Conservation (phyloP, 2,888 invertebrate genomes). For the Stenchaetothrips biformis region DNA sequence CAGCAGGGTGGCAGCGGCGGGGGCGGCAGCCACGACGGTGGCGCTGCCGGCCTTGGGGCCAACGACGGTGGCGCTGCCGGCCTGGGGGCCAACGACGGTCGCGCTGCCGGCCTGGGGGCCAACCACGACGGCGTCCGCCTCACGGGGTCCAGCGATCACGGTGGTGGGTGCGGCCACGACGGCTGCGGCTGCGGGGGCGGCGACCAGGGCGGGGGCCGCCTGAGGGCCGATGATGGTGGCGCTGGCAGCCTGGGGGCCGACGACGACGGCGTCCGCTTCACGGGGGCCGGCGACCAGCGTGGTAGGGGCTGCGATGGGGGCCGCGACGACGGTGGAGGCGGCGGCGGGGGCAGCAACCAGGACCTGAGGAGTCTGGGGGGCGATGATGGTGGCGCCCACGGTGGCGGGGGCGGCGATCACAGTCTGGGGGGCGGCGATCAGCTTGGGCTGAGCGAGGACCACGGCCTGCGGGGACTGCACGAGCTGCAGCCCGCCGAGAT, state of each 20-base stretch:
- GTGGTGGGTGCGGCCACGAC: not conserved
- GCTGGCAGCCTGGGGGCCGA: not conserved
- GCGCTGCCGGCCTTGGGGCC: too few species aligned
- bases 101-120: slow-evolving; percentile 2
- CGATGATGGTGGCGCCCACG: not conserved
- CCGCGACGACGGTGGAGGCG: not conserved
- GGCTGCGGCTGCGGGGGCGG: not conserved
- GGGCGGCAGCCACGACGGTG: not conserved
- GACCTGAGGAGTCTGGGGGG: too few species aligned
- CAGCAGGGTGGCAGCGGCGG: not conserved
- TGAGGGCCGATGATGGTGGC: slow-evolving; percentile 17
- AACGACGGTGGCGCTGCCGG: not conserved
- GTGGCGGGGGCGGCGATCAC: not conserved
- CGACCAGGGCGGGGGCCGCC: not conserved
- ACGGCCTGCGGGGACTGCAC: not conserved
- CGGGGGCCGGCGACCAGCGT: not conserved
- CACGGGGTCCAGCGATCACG: not conserved
- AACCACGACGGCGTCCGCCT: not conserved
- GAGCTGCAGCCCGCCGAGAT: not conserved
- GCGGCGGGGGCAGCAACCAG: not conserved
- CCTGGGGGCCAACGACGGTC: slow-evolving; percentile 7
- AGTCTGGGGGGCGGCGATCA: not conserved
- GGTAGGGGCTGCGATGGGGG: not conserved
- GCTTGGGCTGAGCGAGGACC: not conserved
- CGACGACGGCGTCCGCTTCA: not conserved